These are phyloP conservation scores for Sylvicola cinctus DNA, from an alignment of 2,888 invertebrate species.

Conservation along the genomic window DNA sequence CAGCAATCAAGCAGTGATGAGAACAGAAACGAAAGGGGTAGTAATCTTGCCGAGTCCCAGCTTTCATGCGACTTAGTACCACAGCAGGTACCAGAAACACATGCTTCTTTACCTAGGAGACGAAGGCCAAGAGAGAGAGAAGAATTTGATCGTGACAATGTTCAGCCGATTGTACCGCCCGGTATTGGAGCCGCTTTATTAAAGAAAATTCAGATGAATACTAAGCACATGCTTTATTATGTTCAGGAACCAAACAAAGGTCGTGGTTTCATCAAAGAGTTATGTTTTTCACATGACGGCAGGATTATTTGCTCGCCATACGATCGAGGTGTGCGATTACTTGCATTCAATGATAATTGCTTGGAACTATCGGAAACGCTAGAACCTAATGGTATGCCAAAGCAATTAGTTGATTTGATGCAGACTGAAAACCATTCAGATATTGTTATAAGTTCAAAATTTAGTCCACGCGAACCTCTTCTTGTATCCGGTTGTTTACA, in stretches of 20 bases:
- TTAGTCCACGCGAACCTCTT: conserved; percentile 68
- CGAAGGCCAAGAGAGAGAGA: neutral
- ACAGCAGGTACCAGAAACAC: no score
- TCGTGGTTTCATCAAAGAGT: conserved; percentile 80
- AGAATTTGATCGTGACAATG: neutral
- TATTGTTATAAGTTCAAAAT: conserved; percentile 74
- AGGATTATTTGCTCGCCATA: conserved; percentile 79
- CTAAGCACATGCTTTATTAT: conserved; percentile 58
- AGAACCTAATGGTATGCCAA: conserved; percentile 28
- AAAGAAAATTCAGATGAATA: neutral
- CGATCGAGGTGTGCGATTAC: conserved; percentile 64
- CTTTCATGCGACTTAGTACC: no score
- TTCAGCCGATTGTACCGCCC: conserved; percentile 4
- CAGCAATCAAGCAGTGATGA: no score
- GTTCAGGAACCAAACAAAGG: conserved; percentile 74
- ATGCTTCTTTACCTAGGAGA: no score
- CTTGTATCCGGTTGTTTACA: conserved; percentile 79
- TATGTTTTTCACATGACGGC: conserved; percentile 80
- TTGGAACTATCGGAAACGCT: conserved; percentile 51
- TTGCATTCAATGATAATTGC: conserved; percentile 59
- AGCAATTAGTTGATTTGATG: conserved; percentile 40
- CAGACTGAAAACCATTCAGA: conserved; percentile 53
- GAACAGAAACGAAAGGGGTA: no score
- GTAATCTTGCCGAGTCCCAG: no score
- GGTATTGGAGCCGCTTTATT: conserved; percentile 6